phyloP scores from a whole-genome alignment of 2,113 vertebrate genomes.

The Nycticebus coucang region DNA sequence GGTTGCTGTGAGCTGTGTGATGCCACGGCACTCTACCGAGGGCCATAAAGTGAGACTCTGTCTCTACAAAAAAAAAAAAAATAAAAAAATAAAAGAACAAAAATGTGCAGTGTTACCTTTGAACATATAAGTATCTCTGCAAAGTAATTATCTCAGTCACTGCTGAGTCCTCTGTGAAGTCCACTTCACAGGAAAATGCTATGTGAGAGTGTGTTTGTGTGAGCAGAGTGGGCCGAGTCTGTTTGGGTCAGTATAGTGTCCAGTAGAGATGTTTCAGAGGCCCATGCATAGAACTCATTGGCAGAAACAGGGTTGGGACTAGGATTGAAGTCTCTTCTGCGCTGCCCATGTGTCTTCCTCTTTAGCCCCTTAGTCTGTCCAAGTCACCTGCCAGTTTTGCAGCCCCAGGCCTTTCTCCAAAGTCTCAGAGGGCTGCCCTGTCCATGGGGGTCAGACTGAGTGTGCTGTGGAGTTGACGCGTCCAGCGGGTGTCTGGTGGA shows the following conservation, averaged over 20 bases:
- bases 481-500: neutral
- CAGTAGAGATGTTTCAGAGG: neutral
- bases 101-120: neutral
- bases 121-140: neutral
- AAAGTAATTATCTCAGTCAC: neutral
- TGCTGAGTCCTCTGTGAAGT: neutral
- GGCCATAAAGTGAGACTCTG: too few species aligned
- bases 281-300: neutral
- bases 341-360: neutral
- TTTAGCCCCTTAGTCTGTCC: neutral
- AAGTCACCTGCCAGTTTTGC: neutral
- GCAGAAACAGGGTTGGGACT: neutral
- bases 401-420: neutral
- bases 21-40: too few species aligned
- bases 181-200: neutral
- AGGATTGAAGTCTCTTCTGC: neutral
- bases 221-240: neutral
- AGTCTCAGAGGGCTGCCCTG: neutral
- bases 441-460: neutral
- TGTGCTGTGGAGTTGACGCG: neutral
- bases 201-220: neutral
- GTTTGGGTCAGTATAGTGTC: neutral
- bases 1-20: too few species aligned
- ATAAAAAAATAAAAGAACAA: too few species aligned
- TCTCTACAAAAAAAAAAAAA: too few species aligned